These are phyloP conservation scores for Atrichornis clamosus DNA, from an alignment of 2,113 vertebrate species.

Conservation along the genomic window DNA sequence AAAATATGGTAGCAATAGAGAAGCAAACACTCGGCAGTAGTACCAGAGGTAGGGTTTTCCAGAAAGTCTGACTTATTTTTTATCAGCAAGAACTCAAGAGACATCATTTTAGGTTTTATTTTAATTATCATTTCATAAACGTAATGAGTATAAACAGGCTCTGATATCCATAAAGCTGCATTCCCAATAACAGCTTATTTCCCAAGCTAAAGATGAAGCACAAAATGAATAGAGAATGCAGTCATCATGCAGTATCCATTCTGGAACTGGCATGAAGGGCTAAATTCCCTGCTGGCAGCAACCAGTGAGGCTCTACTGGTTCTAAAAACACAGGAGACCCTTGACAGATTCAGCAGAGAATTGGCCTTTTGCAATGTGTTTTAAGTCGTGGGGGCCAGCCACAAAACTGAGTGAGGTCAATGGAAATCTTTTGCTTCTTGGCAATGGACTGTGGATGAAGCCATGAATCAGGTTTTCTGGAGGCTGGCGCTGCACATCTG, in stretches of 20 bases:
- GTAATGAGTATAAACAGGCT: background rate
- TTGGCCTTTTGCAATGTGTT: background rate
- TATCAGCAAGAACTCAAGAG: background rate
- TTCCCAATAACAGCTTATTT: slow-evolving; percentile 5
- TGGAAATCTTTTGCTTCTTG: slow-evolving; percentile 43
- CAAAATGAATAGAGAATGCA: background rate
- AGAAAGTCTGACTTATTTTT: slow-evolving; percentile 36
- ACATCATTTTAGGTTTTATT: slow-evolving; percentile 12
- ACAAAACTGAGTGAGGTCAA: slow-evolving; percentile 15
- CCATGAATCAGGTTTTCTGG: slow-evolving; percentile 46
- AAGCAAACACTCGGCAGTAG: slow-evolving; percentile 52
- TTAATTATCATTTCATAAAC: slow-evolving; percentile 19
- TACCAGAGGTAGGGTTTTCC: slow-evolving; percentile 46
- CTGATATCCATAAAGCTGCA: background rate
- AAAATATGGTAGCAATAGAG: slow-evolving; percentile 66
- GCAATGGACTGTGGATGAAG: background rate
- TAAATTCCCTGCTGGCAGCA: background rate
- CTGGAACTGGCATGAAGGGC: background rate
- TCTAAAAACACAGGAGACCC: background rate
- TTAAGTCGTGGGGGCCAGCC: background rate
- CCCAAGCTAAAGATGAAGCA: background rate
- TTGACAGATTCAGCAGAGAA: background rate
- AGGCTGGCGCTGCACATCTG: background rate
- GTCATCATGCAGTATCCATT: background rate
- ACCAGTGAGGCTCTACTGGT: background rate